phyloP scores from a whole-genome alignment of 2,113 vertebrate genomes.

The Felis chaus region DNA sequence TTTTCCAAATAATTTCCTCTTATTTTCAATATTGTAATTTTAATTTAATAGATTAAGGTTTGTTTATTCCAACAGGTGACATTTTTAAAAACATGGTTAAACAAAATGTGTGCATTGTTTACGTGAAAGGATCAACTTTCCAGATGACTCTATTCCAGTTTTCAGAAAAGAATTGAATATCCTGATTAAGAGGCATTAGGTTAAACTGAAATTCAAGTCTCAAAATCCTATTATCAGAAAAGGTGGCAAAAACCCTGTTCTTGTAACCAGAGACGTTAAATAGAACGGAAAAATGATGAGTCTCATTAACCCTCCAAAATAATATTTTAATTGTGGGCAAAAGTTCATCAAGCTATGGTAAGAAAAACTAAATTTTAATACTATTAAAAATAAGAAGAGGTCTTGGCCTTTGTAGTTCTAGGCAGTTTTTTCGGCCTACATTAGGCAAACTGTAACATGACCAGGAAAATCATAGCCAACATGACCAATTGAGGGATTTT shows the following conservation, averaged over 20 bases:
- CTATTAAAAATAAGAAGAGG: background rate
- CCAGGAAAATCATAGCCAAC: background rate
- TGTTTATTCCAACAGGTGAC: background rate
- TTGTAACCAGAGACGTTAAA: background rate
- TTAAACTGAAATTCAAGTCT: conserved; percentile 42
- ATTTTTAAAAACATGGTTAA: background rate
- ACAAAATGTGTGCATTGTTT: background rate
- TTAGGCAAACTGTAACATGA: background rate
- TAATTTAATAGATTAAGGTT: background rate
- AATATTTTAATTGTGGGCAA: background rate
- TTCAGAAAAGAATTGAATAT: conserved; percentile 21
- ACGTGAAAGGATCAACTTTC: background rate
- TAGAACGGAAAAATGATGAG: background rate
- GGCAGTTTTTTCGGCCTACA: background rate
- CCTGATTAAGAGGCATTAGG: conserved; percentile 2
- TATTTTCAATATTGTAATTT: background rate
- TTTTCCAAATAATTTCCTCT: background rate
- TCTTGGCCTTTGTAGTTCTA: background rate
- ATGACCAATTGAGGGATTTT: background rate
- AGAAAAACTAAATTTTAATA: background rate
- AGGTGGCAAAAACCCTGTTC: background rate
- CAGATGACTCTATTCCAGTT: background rate
- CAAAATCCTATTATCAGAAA: conserved; percentile 18
- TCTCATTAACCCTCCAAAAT: background rate
- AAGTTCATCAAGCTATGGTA: background rate